phyloP scores from a whole-genome alignment of 2,888 invertebrate species.

The Acleris holmiana region DNA sequence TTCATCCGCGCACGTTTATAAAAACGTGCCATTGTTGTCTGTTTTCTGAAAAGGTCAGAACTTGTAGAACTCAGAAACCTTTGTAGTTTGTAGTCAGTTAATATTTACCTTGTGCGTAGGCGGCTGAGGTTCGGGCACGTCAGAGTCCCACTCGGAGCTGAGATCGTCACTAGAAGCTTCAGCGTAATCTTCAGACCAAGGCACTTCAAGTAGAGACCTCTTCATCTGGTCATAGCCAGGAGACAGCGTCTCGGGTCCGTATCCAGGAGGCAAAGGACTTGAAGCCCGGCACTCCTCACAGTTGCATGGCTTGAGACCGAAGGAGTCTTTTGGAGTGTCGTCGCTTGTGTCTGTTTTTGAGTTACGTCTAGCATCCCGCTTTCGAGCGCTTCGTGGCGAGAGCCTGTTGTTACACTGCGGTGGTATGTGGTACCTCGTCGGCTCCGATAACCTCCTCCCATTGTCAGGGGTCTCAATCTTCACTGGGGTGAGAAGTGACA shows the following conservation, averaged over 20 bases:
- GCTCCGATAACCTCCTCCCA: constrained; percentile 72
- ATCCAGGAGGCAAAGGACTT: constrained; percentile 79
- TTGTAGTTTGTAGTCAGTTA: neutral
- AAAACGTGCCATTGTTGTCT: neutral
- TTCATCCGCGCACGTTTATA: neutral
- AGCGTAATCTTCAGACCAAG: constrained; percentile 91
- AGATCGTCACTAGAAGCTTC: constrained; percentile 96
- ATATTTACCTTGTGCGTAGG: constrained; percentile 69
- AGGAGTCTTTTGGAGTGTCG: constrained; percentile 59
- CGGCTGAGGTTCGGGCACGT: constrained; percentile 86
- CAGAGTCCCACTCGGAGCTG: constrained; percentile 96
- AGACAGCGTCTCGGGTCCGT: constrained; percentile 74
- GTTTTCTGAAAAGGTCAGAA: neutral
- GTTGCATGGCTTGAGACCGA: constrained; percentile 74
- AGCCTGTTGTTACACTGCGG: constrained; percentile 78
- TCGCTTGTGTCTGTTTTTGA: constrained; percentile 64
- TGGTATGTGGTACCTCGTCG: constrained; percentile 73
- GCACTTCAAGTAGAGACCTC: constrained; percentile 90
- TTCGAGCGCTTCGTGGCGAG: constrained; percentile 75
- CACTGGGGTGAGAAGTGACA: constrained; percentile 74
- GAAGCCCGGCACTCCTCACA: constrained; percentile 81
- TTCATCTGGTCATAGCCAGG: constrained; percentile 93
- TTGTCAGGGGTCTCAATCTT: constrained; percentile 77
- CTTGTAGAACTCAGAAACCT: no score
- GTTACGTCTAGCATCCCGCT: constrained; percentile 67